Evolutionary conservation across 2,797 vertebrate species (phyloP), one percentile per base, ranked within the genome.

Genomic region (Tolypeutes matacus): DNA sequence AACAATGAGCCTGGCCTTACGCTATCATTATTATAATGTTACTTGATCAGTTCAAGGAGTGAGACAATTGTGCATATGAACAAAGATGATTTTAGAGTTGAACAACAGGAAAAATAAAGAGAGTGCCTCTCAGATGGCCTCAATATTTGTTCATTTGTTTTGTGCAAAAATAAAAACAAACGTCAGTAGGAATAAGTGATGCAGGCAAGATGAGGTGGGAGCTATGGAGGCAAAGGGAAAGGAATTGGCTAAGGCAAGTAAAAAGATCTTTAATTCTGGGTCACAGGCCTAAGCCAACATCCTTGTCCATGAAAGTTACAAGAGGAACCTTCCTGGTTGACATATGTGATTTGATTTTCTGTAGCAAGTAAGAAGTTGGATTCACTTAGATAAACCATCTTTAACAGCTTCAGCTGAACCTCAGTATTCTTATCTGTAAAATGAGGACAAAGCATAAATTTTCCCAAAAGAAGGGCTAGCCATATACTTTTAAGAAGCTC

Each of bases 251-350:
- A 25, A 17, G 1, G 29, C 2, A 29, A 9, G 20, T 17, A 39
- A 4, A 58, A 56, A 34, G 56, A 27, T 46, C 64, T 70, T 5
- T 42, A 0, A 15, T 39, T 51, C 7, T 29, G 23, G 31, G 25
- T 20, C 4, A 2, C 23, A 25, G 34, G 13, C 23, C 29, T 69
- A 23, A 0, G 0, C 18, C 5, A 1, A 46, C 29, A 11, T 6
- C 14, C 23, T 39, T 36, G 23, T 42, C 34, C 3, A 0, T 34
- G 27, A 67, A 8, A 27, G 27, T 8, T 75, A 5, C 20, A 25
- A 34, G 0, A 1, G 3, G 14, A 31, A 49, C 13, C 49, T 13
- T 25, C 46, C 10, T 0, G 0, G 51, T 11, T 8, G 39, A 89
- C 0, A 6, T 1, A 2, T 10, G 23, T 31, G 29, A 31, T 27